These are phyloP conservation scores for Procambarus clarkii DNA, from an alignment of 1,140 invertebrate genomes.

Conservation along the genomic window DNA sequence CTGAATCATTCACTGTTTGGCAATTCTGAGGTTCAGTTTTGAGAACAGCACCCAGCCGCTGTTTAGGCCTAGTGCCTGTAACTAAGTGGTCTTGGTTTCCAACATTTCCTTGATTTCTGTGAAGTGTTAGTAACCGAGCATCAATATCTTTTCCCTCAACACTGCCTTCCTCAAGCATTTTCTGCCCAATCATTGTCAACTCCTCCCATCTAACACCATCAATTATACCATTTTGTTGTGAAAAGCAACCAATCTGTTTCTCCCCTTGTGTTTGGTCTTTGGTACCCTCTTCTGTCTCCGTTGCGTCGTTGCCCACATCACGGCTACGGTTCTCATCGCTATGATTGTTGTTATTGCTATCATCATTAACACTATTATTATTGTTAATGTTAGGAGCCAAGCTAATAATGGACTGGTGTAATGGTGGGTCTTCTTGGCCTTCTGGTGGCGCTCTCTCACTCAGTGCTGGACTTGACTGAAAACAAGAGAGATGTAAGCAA, in stretches of 20 bases:
- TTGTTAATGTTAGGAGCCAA: conserved; percentile 49
- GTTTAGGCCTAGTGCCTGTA: conserved; percentile 40
- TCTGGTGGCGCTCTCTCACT: conserved; percentile 69
- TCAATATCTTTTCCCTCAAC: conserved; percentile 8
- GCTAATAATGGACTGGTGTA: conserved; percentile 56
- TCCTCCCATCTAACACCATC: conserved; percentile 51
- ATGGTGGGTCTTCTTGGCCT: conserved; percentile 64
- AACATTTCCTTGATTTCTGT: not conserved
- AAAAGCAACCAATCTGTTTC: conserved; percentile 36
- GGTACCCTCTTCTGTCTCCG: not conserved
- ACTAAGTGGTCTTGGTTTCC: not conserved
- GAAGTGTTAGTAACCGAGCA: not conserved
- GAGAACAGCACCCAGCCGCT: not conserved
- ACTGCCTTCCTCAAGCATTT: conserved; percentile 39
- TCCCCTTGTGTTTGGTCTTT: not conserved
- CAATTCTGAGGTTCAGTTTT: conserved; percentile 16
- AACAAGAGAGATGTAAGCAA: not conserved
- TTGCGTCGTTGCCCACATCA: not conserved
- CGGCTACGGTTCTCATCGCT: conserved; percentile 7
- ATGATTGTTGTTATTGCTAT: conserved; percentile 55
- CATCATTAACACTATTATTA: conserved; percentile 35
- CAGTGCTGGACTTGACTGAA: conserved; percentile 53
- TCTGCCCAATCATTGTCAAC: conserved; percentile 44
- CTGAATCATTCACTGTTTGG: not conserved
- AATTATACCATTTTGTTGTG: conserved; percentile 42